Base-by-base conservation (phyloP, 2,888 invertebrate genomes). In the Acrobasis suavella region DNA sequence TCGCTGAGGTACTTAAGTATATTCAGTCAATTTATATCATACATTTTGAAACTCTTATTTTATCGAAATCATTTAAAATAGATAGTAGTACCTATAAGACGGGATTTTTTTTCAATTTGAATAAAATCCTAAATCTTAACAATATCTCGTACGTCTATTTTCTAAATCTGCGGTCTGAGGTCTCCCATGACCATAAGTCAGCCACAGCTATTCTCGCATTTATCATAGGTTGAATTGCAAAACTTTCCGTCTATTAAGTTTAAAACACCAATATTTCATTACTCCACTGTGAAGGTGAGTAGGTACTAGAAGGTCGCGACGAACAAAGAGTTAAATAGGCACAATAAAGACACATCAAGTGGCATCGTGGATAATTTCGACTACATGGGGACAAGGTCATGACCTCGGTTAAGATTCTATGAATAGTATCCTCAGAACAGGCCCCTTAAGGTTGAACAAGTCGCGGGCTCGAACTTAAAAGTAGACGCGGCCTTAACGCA, bases 211-310 rank as follows among this genome's bases (percentile, higher is more conserved):
- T 32, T 56, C 42, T 14, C 56, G 22, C 42, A 42, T 42, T 63
- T 65, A 64, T 60, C 60, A 62, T 60, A 46, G 14, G 46, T 55
- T 54, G 66, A 69, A 69, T 69, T 72, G 65, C 69, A 60, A 71
- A 71, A 72, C 66, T 70, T 60, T 62, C 38, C 15, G 42, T 50
- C 65, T 71, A 68, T 70, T 70, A 55, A 61, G 61, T 75, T 69
- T 62, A 67, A 70, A 69, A 72, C 67, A 68, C 67, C 65, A 64
- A 71, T 72, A 67, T 73, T 66, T 75, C 67, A 70, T 68, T 66
- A 58, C 55, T 66, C 63, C 60, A 63, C 64, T 63, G 67, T 67
- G 67, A 67, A 67, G 62, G 62, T 62, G 55, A 61, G 1, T 22
- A 3, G 22, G 22, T 49, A 61, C 15, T 55, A 65, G 64, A 62